These are phyloP conservation scores for Drosophila subobscura DNA, from an alignment of 1,140 invertebrate genomes.

Conservation along the genomic window DNA sequence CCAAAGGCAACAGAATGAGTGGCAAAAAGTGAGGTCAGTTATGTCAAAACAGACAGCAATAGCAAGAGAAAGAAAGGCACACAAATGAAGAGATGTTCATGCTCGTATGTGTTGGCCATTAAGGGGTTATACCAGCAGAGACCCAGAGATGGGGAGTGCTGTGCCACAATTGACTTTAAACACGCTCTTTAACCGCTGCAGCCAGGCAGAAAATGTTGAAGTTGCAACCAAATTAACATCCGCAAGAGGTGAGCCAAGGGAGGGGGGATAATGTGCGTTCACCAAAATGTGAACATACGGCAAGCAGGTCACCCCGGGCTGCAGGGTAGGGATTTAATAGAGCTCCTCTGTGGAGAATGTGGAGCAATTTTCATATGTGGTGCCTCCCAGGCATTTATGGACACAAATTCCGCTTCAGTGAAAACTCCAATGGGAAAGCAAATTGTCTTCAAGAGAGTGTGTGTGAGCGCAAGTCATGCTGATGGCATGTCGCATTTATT, in stretches of 20 bases:
- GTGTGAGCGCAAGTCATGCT: background rate
- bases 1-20: constrained; percentile 8
- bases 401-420: constrained; percentile 26
- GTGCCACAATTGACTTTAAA: constrained; percentile 54
- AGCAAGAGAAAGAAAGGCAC: constrained; percentile 3
- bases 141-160: constrained; percentile 1
- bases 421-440: constrained; percentile 31
- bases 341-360: constrained; percentile 24
- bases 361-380: constrained; percentile 18
- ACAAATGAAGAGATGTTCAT: constrained; percentile 7
- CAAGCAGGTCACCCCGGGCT: constrained; percentile 54
- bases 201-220: constrained; percentile 49
- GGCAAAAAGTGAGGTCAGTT: constrained; percentile 55
- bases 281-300: constrained; percentile 59
- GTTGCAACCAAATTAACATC: constrained; percentile 29
- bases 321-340: constrained; percentile 28
- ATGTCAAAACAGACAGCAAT: constrained; percentile 52
- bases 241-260: background rate
- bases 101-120: constrained; percentile 39
- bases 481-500: constrained; percentile 32
- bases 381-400: constrained; percentile 33
- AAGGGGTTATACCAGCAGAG: constrained; percentile 28
- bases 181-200: constrained; percentile 65
- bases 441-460: constrained; percentile 9
- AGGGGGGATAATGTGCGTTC: constrained; percentile 41